phyloP scores from a whole-genome alignment of 1,140 invertebrate genomes.

The Pachyrhynchus sulphureomaculatus region DNA sequence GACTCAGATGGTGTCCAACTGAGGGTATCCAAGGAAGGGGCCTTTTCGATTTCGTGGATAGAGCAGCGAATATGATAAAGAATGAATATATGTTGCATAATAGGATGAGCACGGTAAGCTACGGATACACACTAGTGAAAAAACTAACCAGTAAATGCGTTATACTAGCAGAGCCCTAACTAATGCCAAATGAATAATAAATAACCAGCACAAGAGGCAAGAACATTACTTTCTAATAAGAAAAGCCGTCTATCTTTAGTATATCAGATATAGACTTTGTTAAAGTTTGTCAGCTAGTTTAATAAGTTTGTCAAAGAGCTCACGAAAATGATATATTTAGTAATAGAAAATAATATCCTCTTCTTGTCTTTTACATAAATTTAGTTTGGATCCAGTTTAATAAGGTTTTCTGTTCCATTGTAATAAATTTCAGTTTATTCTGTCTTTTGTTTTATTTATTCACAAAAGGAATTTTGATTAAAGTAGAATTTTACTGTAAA shows the following conservation, averaged over 20 bases:
- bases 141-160: no score
- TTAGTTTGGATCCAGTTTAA: constrained; percentile 25
- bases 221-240: not conserved
- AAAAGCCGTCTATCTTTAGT: not conserved
- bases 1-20: no score
- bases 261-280: constrained; percentile 18
- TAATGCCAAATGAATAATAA: no score
- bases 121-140: no score
- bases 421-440: constrained; percentile 25
- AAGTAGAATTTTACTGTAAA: constrained; percentile 13
- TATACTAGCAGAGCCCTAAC: no score
- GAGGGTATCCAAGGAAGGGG: no score
- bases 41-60: no score
- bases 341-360: constrained; percentile 25
- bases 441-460: constrained; percentile 10
- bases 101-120: no score
- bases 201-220: not conserved
- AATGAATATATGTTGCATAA: no score
- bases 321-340: constrained; percentile 25
- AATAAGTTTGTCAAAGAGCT: constrained; percentile 24
- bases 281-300: constrained; percentile 20
- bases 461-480: constrained; percentile 14
- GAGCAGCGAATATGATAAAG: no score
- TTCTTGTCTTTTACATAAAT: constrained; percentile 17
- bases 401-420: constrained; percentile 10